Conservation (phyloP, 2,797 vertebrate species). For the Channa striata region DNA sequence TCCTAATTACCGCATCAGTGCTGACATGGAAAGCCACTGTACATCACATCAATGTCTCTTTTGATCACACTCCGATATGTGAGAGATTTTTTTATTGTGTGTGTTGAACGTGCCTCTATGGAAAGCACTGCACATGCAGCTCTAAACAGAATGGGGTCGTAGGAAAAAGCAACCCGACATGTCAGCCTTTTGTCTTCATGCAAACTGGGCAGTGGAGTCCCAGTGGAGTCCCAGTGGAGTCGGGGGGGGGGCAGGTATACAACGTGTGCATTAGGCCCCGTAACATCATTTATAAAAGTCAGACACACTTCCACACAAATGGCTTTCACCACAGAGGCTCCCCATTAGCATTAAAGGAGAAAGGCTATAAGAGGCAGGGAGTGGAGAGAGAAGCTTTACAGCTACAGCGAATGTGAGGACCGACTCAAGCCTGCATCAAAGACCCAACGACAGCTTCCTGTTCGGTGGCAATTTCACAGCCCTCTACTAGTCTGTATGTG, state of each 20-base stretch:
- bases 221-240: conserved; percentile 29
- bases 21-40: conserved; percentile 65
- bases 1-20: conserved; percentile 71
- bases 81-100: conserved; percentile 9
- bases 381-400: conserved; percentile 29
- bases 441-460: conserved; percentile 49
- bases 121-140: conserved; percentile 14
- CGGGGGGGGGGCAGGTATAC: conserved; percentile 31
- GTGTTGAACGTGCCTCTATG: conserved; percentile 16
- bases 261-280: conserved; percentile 68
- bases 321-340: conserved; percentile 68
- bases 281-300: conserved; percentile 70
- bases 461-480: conserved; percentile 53
- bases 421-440: conserved; percentile 24
- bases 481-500: conserved; percentile 47
- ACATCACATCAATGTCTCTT: conserved; percentile 68
- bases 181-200: conserved; percentile 53
- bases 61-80: conserved; percentile 51
- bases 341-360: conserved; percentile 66
- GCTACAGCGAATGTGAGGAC: conserved; percentile 57
- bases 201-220: conserved; percentile 45
- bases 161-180: conserved; percentile 45
- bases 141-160: conserved; percentile 71
- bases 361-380: conserved; percentile 24
- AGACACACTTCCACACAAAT: conserved; percentile 68